Base-by-base conservation (phyloP, 2,113 vertebrate species). In the Salvelinus namaycush region DNA sequence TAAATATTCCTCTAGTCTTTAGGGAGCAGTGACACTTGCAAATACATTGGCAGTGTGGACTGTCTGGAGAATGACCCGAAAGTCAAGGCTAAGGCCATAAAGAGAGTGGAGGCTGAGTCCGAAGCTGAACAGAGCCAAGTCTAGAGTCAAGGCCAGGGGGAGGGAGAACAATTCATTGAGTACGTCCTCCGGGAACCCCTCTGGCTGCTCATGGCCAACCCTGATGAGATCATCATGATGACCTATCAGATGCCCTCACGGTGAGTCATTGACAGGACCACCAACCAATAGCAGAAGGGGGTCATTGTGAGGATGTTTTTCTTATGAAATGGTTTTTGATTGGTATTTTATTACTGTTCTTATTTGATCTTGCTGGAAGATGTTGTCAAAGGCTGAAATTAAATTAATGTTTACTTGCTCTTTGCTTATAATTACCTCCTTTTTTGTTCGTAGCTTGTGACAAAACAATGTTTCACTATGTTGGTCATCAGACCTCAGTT, bases 31-130 rank as follows among this genome's bases (percentile, higher is more conserved):
- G 94, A 94, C 85, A 97, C 93, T 86, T 98, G 97, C 90, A 96
- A 94, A 31, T 99, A 97, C 85, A 98, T 97, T 0, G 97, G 96
- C 79, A 98, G 97, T 54, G 89, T 96, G 29, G 96, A 97, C 87
- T 98, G 96, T 0, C 97, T 95, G 0, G 96, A 99, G 92, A 96
- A 95, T 24, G 94, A 18, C 18, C 24, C 34, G 20, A 48, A 29
- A 81, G 92, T 85, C 70, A 86, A 73, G 57, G 70, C 59, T 34
- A 82, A 71, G 27, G 29, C 73, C 81, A 79, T 73, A 24, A 1
- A 9, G 48, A 49, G 48, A 9, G 18, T 5, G 8, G 57, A 49
- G 48, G 7, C 48, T 49, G 12, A 49, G 20, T 12, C 65, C 87
- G 6, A 31, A 3, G 31, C 31, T 31, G 31, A 3, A 31, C 31